These are phyloP conservation scores for Gyps fulvus DNA, from an alignment of 2,113 vertebrate species.

Conservation along the genomic window DNA sequence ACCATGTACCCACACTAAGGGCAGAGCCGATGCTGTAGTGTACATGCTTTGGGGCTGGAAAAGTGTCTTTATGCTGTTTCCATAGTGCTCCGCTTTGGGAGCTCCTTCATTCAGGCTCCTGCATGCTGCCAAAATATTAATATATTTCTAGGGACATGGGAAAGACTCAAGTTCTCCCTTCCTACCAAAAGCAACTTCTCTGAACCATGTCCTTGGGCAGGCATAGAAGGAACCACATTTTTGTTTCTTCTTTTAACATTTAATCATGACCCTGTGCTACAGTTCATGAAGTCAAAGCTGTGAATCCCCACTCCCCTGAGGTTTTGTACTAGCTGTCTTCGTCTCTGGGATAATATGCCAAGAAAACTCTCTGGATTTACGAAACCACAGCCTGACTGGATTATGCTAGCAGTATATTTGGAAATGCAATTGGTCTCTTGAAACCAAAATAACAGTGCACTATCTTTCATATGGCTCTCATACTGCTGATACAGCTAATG, in stretches of 20 bases:
- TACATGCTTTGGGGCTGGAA: neutral
- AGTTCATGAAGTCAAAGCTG: slow-evolving; percentile 29
- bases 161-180: neutral
- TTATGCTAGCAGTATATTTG: slow-evolving; percentile 47
- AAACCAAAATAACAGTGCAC: slow-evolving; percentile 40
- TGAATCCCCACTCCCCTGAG: slow-evolving; percentile 1
- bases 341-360: slow-evolving; percentile 24
- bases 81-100: neutral
- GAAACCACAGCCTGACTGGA: slow-evolving; percentile 43
- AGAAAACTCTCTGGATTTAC: slow-evolving; percentile 47
- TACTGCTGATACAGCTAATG: slow-evolving; percentile 51
- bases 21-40: neutral
- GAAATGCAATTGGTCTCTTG: slow-evolving; percentile 55
- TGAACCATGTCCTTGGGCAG: neutral
- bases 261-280: neutral
- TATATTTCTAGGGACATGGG: neutral
- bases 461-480: slow-evolving; percentile 24
- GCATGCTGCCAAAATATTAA: neutral
- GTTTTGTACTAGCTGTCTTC: slow-evolving; percentile 26
- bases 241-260: neutral
- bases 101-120: neutral
- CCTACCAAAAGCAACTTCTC: neutral
- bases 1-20: neutral
- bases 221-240: neutral
- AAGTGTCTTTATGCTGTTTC: neutral